Evolutionary conservation across 2,113 vertebrate species (phyloP).

Genomic region (Lutjanus erythropterus): DNA sequence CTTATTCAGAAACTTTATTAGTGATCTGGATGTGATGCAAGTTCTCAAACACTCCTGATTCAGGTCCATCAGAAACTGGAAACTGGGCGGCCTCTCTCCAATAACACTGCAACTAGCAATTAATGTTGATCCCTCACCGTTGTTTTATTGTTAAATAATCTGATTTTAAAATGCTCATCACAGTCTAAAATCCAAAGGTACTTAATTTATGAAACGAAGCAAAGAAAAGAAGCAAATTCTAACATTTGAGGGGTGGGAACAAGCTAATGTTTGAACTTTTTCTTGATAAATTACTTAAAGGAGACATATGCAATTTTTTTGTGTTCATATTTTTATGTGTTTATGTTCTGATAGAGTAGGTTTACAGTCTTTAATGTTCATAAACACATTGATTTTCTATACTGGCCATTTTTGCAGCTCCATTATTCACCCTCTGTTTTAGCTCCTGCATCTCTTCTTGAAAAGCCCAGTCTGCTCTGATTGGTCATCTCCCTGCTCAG

Average conservation of each 20-base stretch:
- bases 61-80: not conserved
- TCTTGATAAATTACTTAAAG: not conserved
- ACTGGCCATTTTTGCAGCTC: no score
- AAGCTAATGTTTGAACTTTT: not conserved
- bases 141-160: not conserved
- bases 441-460: no score
- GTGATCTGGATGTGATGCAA: not conserved
- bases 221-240: not conserved
- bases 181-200: not conserved
- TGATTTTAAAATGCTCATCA: no score
- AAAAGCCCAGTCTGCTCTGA: no score
- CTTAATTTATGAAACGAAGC: not conserved
- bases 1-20: slow-evolving; percentile 1
- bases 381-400: no score
- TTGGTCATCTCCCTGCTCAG: no score
- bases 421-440: no score
- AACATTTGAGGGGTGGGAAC: not conserved
- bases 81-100: not conserved
- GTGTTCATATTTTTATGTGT: no score
- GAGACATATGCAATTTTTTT: no score
- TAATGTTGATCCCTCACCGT: not conserved
- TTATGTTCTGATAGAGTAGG: no score
- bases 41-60: not conserved
- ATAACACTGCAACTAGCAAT: not conserved
- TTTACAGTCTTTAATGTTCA: no score